Evolutionary conservation across 1,140 invertebrate species (phyloP), one percentile per base, ranked within the genome.

Genomic region (Homalodisca vitripennis): DNA sequence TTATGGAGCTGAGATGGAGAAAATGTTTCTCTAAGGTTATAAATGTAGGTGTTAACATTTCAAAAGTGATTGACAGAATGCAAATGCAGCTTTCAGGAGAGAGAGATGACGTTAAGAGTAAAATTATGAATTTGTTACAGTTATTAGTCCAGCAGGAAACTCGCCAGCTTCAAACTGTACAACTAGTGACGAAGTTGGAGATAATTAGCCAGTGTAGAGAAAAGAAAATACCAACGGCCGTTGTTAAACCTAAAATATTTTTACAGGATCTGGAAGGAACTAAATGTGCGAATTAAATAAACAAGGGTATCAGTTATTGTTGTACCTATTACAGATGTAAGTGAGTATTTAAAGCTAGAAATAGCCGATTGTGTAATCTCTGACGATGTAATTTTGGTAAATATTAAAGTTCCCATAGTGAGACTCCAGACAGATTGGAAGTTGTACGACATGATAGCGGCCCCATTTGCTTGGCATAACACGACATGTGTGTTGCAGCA

Each of bases 351-450:
- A 51, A 51, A 51, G 22, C 22, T 51, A 22, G 48, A 51, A n/a
- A 51, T 51, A 20, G 48, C 48, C 3, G 48, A 51, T 51, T 51
- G 48, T 51, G 48, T 51, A 20, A 51, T 51, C 22, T 51, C n/a
- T 20, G 48, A 22, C 14, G 48, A 51, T 22, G 48, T 20, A 14
- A 41, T 51, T 51, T 51, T 51, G 22, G 22, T 51, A 20, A 51
- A 51, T 22, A 14, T 51, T 20, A 51, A 51, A 14, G 22, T 51
- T 51, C 48, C 48, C 22, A 51, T 51, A 20, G 22, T 14, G 48
- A 51, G n/a, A 22, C 48, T 14, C 14, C 14, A 12, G 17, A 20
- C 48, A 51, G 48, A 51, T 51, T 51, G 48, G 48, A 51, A 51
- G n/a, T 22, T 51, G 48, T 51, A 12, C n/a, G 48, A 51, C 14